Evolutionary conservation across 2,888 invertebrate species (phyloP).

Genomic region (Heliothis peltigera): DNA sequence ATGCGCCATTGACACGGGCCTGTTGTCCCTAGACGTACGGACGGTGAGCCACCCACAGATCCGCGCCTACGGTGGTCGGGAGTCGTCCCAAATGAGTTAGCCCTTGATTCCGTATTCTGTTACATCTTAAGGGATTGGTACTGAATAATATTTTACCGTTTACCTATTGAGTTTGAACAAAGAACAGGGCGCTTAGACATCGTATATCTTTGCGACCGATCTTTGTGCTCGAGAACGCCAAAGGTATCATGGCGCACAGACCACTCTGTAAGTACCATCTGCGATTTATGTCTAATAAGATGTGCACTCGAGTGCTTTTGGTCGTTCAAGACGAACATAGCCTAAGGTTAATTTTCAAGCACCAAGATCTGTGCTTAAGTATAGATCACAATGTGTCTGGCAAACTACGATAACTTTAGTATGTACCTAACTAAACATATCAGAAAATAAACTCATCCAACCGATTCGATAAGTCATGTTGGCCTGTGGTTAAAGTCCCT

Average conservation of each 20-base stretch:
- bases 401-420: not conserved
- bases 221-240: conserved; percentile 4
- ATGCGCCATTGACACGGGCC: no score
- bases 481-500: no score
- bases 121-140: conserved; percentile 54
- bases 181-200: conserved; percentile 16
- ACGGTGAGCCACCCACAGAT: no score
- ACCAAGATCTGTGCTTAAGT: not conserved
- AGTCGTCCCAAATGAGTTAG: no score
- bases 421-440: not conserved
- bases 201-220: conserved; percentile 30
- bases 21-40: no score
- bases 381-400: not conserved
- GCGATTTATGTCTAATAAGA: conserved; percentile 27
- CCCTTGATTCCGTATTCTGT: conserved; percentile 62
- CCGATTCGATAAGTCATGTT: no score
- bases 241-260: conserved; percentile 1
- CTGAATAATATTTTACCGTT: conserved; percentile 52
- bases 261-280: conserved; percentile 14
- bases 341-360: not conserved
- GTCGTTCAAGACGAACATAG: not conserved
- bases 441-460: no score
- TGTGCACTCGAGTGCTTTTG: conserved; percentile 16
- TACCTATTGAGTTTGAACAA: conserved; percentile 41
- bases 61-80: no score